These are phyloP conservation scores for Solea solea DNA, from an alignment of 2,113 vertebrate genomes.

Conservation along the genomic window DNA sequence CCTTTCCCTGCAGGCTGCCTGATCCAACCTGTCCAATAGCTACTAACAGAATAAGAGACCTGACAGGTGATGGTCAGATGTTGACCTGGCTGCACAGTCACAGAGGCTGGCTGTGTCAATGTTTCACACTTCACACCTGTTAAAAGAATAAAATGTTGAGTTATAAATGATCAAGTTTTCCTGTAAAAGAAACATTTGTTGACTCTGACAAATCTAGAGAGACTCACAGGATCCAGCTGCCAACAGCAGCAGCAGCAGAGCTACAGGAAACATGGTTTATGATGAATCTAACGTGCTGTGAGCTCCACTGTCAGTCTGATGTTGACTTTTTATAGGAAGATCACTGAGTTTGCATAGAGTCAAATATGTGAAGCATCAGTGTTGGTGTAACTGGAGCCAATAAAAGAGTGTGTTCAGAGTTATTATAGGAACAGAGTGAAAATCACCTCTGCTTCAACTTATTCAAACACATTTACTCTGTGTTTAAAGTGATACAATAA, in stretches of 20 bases:
- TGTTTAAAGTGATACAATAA: too few species aligned
- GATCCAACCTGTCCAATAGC: slow-evolving; percentile 24
- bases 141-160: background rate
- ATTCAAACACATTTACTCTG: too few species aligned
- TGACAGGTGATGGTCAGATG: slow-evolving; percentile 44
- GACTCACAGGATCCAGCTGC: slow-evolving; percentile 35
- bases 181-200: background rate
- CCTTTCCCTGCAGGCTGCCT: slow-evolving; percentile 53
- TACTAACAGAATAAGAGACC: slow-evolving; percentile 34
- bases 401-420: background rate
- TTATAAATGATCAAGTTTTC: background rate
- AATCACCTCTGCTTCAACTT: background rate
- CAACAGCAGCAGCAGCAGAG: slow-evolving; percentile 36
- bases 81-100: slow-evolving; percentile 48
- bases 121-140: slow-evolving; percentile 34
- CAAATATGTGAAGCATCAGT: background rate
- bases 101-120: slow-evolving; percentile 48
- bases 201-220: background rate
- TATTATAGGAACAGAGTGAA: too few species aligned
- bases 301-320: background rate
- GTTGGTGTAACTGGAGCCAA: background rate
- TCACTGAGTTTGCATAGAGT: slow-evolving; percentile 20
- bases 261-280: slow-evolving; percentile 29
- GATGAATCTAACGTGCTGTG: background rate
- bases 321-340: background rate